Conservation (phyloP, 2,888 invertebrate genomes). For the Eledone cirrhosa region DNA sequence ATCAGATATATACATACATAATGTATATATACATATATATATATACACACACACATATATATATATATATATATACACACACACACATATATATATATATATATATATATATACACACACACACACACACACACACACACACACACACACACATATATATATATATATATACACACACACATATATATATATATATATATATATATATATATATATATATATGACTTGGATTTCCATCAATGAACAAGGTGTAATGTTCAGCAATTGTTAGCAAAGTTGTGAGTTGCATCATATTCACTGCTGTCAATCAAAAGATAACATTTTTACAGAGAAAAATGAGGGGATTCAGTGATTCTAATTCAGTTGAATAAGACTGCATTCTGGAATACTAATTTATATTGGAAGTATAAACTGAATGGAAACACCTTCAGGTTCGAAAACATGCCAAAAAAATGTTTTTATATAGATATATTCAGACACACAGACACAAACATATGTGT, state of each 20-base stretch:
- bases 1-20: too few relatives aligned
- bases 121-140: background rate
- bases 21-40: background rate
- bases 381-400: too few relatives aligned
- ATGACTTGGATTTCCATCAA: background rate
- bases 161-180: constrained; percentile 4
- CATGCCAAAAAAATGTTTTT: too few relatives aligned
- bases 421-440: too few relatives aligned
- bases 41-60: background rate
- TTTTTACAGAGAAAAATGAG: too few relatives aligned
- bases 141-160: constrained; percentile 4
- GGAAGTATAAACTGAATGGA: too few relatives aligned
- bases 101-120: background rate
- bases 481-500: background rate
- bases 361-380: too few relatives aligned
- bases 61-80: background rate
- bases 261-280: too few relatives aligned
- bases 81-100: background rate
- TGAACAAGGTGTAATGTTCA: too few relatives aligned
- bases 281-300: too few relatives aligned
- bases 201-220: constrained; percentile 12
- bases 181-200: constrained; percentile 17
- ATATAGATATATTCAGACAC: background rate
- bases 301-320: too few relatives aligned
- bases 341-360: too few relatives aligned